phyloP scores from a whole-genome alignment of 2,797 vertebrate species.

The Salmo trutta region DNA sequence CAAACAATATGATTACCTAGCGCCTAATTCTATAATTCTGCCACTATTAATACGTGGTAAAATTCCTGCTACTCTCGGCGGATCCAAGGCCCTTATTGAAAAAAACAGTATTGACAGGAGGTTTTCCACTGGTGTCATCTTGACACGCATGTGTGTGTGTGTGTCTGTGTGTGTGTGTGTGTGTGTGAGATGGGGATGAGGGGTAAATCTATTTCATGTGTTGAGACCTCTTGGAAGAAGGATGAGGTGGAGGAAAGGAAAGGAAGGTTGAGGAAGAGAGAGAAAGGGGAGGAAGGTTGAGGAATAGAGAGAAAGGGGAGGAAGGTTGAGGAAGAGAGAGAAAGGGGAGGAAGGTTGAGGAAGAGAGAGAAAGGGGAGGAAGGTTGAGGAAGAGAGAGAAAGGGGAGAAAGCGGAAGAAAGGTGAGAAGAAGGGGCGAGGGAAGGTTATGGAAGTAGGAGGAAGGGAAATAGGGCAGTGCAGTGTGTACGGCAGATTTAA shows the following conservation, averaged over 20 bases:
- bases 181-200: not conserved
- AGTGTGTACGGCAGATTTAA: too few species aligned
- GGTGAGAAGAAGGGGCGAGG: too few species aligned
- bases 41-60: not conserved
- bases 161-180: not conserved
- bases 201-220: not conserved
- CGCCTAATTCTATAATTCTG: not conserved
- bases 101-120: not conserved
- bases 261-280: not conserved
- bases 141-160: not conserved
- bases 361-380: not conserved
- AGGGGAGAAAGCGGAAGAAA: too few species aligned
- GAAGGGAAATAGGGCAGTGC: too few species aligned
- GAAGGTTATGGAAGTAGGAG: too few species aligned
- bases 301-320: not conserved
- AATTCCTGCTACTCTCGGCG: not conserved
- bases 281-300: too few species aligned
- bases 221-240: not conserved
- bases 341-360: not conserved
- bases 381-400: too few species aligned
- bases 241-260: not conserved
- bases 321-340: too few species aligned
- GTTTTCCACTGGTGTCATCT: not conserved
- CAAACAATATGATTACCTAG: constrained; percentile 5
- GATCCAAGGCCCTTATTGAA: not conserved